Evolutionary conservation across 1,140 invertebrate species (phyloP).

Genomic region (Hycleus cichorii): DNA sequence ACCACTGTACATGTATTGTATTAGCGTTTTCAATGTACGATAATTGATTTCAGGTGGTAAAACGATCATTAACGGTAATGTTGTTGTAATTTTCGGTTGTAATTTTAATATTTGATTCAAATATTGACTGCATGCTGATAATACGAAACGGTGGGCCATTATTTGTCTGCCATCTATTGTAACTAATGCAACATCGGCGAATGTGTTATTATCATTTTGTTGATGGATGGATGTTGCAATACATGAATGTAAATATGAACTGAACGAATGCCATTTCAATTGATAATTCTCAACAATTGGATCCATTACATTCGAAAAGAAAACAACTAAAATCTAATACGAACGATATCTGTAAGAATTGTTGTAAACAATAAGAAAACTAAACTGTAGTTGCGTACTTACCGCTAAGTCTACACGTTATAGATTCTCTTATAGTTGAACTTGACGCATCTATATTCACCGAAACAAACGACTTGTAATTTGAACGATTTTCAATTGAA

Average conservation of each 20-base stretch:
- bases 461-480: neutral
- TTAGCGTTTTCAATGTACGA: slow-evolving; percentile 67
- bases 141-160: slow-evolving; percentile 76
- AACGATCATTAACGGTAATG: slow-evolving; percentile 60
- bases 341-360: neutral
- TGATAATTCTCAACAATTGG: slow-evolving; percentile 63
- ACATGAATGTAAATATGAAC: slow-evolving; percentile 68
- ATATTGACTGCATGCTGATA: slow-evolving; percentile 66
- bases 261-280: slow-evolving; percentile 79
- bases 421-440: neutral
- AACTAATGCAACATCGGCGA: slow-evolving; percentile 76
- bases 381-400: neutral
- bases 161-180: slow-evolving; percentile 74
- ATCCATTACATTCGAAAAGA: slow-evolving; percentile 20
- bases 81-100: slow-evolving; percentile 48
- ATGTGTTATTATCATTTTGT: slow-evolving; percentile 52
- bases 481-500: neutral
- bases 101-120: slow-evolving; percentile 48
- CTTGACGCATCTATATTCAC: too few relatives aligned
- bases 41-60: slow-evolving; percentile 73
- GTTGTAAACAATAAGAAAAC: neutral
- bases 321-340: neutral
- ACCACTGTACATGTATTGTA: slow-evolving; percentile 80
- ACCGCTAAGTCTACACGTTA: neutral
- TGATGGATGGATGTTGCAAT: slow-evolving; percentile 60